phyloP scores from a whole-genome alignment of 1,140 invertebrate genomes.

The Euura lappo region DNA sequence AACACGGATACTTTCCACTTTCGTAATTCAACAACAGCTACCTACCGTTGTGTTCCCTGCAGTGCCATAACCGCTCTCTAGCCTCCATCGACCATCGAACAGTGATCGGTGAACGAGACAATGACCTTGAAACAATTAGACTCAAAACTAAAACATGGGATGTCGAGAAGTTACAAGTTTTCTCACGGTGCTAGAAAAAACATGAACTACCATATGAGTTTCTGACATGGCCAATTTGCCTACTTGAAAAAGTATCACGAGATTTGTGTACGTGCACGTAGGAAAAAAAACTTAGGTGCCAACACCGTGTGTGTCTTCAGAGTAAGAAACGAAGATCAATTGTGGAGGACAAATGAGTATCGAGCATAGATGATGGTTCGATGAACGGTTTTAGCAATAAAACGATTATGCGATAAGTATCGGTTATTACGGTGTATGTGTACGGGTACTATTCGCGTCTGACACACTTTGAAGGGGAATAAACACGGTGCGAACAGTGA shows the following conservation, averaged over 20 bases:
- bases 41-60: background rate
- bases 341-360: no score
- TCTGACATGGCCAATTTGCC: background rate
- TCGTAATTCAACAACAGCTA: slow-evolving; percentile 7
- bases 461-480: background rate
- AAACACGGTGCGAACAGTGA: background rate
- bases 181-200: no score
- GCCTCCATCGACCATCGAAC: background rate
- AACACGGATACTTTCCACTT: background rate
- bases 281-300: no score
- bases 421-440: background rate
- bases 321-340: no score
- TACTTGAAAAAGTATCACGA: background rate
- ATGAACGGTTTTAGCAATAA: slow-evolving; percentile 1
- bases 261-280: no score
- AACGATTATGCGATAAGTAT: background rate
- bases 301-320: no score
- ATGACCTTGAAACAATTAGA: background rate
- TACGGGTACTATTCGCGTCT: background rate
- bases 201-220: no score
- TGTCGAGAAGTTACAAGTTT: no score
- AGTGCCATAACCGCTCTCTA: background rate
- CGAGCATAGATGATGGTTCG: background rate
- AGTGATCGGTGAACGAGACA: background rate
- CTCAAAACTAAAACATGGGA: no score